Percentiles rank a stretch among this genome's conserved stretches.
phyloP scores from a whole-genome alignment of 2,888 invertebrate genomes.

The Hetaerina titia region DNA sequence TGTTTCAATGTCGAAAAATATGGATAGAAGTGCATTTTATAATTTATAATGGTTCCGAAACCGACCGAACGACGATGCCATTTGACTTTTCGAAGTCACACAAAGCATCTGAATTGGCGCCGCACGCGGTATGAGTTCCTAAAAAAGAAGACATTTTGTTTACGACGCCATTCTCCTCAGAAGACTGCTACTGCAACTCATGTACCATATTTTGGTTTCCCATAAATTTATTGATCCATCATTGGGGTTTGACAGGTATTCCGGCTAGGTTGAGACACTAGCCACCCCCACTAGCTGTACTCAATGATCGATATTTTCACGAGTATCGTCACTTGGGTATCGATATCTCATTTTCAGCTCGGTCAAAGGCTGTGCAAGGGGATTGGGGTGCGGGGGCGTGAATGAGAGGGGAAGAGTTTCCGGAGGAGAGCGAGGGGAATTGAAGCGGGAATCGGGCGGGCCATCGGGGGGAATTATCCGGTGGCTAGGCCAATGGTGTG shows the following conservation, averaged over 20 bases:
- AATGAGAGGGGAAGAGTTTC: neutral
- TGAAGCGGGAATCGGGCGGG: neutral
- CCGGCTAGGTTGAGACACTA: neutral
- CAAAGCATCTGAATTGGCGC: too few relatives aligned
- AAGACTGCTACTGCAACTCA: too few relatives aligned
- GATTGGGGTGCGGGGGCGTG: neutral
- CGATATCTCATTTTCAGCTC: neutral
- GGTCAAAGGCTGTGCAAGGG: neutral
- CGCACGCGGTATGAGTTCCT: too few relatives aligned
- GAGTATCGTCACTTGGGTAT: neutral
- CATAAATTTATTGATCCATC: too few relatives aligned
- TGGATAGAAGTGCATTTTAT: too few relatives aligned
- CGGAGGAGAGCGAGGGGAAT: neutral
- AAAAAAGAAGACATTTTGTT: too few relatives aligned
- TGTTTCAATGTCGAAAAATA: too few relatives aligned
- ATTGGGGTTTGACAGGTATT: neutral
- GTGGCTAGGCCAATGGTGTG: neutral
- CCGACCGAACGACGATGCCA: too few relatives aligned
- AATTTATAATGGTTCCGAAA: too few relatives aligned
- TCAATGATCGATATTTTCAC: neutral
- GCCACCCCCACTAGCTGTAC: neutral
- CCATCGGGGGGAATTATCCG: slow-evolving; percentile 18
- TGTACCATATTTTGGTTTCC: too few relatives aligned
- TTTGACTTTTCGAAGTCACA: too few relatives aligned
- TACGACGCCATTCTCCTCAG: too few relatives aligned